Percentiles rank a stretch among this genome's conserved stretches.
phyloP scores from a whole-genome alignment of 2,113 vertebrate species.

The Montifringilla adamsi region DNA sequence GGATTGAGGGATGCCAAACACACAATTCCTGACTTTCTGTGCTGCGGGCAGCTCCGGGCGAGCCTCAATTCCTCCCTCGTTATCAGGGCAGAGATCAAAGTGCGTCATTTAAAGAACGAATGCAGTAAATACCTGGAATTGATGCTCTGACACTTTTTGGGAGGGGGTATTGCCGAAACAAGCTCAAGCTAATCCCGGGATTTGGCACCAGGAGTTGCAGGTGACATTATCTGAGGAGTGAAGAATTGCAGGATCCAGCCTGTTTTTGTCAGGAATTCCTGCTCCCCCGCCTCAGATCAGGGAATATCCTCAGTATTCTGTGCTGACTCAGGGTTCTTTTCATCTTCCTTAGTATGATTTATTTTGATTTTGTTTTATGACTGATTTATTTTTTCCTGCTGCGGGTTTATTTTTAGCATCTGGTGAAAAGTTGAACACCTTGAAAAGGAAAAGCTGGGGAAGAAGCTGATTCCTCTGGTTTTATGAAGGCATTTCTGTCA shows the following conservation, averaged over 20 bases:
- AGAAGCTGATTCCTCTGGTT: not conserved
- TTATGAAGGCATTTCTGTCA: not conserved
- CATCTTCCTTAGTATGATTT: not conserved
- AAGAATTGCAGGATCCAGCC: not conserved
- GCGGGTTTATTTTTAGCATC: not conserved
- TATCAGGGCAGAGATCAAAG: constrained; percentile 47
- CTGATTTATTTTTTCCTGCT: not conserved
- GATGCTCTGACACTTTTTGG: not conserved
- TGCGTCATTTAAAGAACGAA: constrained; percentile 2
- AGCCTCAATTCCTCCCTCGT: not conserved
- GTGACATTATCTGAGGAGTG: not conserved
- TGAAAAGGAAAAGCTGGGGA: not conserved
- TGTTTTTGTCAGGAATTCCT: not conserved
- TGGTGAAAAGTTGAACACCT: not conserved
- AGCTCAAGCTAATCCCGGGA: not conserved
- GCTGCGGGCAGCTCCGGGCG: not conserved
- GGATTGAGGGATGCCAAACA: not conserved
- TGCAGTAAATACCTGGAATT: constrained; percentile 11
- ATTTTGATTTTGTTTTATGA: not conserved
- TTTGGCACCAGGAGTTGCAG: not conserved
- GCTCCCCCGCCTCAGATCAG: not conserved
- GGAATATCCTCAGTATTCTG: not conserved
- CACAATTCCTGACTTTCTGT: not conserved
- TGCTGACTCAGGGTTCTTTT: not conserved
- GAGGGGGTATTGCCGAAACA: not conserved